Evolutionary conservation across 1,140 invertebrate species (phyloP).

Genomic region (Atta cephalotes): DNA sequence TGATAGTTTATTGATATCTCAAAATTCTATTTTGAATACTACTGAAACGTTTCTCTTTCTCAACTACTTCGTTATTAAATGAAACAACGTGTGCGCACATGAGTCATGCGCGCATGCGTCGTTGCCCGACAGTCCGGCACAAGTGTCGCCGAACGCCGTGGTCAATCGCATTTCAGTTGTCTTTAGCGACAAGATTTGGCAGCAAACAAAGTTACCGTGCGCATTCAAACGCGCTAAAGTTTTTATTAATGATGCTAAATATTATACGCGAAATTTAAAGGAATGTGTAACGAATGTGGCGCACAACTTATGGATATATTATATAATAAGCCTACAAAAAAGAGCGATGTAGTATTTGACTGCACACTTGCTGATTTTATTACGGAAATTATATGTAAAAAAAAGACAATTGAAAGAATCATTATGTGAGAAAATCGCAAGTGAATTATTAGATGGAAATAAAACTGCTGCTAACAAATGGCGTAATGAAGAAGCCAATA

Average conservation of each 20-base stretch:
- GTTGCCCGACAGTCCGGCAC: no score
- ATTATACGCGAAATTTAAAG: background rate
- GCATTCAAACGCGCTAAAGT: background rate
- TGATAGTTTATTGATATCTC: no score
- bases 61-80: no score
- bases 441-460: background rate
- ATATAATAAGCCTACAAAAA: background rate
- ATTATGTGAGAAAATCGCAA: background rate
- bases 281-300: background rate
- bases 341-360: background rate
- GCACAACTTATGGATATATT: background rate
- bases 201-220: background rate
- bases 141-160: no score
- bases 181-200: background rate
- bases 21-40: no score
- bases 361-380: background rate
- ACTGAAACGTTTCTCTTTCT: no score
- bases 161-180: no score
- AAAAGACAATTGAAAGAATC: background rate
- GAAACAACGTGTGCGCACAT: no score
- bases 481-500: slow-evolving; percentile 8
- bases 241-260: background rate
- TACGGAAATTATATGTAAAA: background rate
- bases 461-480: background rate
- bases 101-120: no score